Percentiles rank a stretch among this genome's conserved stretches.
Conservation (phyloP, 2,113 vertebrate genomes). For the Leuciscus idus region DNA sequence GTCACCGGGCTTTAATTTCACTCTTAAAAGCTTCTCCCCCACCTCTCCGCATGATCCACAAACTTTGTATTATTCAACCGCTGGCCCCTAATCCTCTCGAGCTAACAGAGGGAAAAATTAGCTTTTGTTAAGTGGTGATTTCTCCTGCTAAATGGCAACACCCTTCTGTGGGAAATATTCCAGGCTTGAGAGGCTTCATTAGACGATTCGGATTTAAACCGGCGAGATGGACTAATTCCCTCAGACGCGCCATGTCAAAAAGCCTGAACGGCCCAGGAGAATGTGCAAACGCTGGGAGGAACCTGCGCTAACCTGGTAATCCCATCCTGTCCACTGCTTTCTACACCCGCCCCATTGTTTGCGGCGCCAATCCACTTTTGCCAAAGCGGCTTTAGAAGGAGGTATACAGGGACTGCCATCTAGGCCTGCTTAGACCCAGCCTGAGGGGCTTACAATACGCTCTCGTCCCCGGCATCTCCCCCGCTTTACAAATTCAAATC, state of each 20-base stretch:
- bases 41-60: conserved; percentile 60
- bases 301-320: conserved; percentile 66
- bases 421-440: conserved; percentile 49
- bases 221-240: conserved; percentile 64
- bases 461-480: conserved; percentile 48
- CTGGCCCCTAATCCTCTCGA: conserved; percentile 73
- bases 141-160: conserved; percentile 71
- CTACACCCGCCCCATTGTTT: conserved; percentile 52
- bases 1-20: conserved; percentile 79
- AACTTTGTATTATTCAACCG: conserved; percentile 69
- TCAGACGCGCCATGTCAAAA: conserved; percentile 56
- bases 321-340: conserved; percentile 65
- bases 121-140: conserved; percentile 79
- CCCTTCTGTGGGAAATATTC: conserved; percentile 61
- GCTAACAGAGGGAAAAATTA: conserved; percentile 81
- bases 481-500: conserved; percentile 65
- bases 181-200: conserved; percentile 66
- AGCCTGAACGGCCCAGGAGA: conserved; percentile 45
- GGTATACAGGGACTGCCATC: conserved; percentile 45
- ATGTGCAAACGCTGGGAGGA: conserved; percentile 42
- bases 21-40: conserved; percentile 62
- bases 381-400: conserved; percentile 59
- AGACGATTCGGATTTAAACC: conserved; percentile 53
- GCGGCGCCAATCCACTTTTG: conserved; percentile 52
- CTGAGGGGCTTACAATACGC: conserved; percentile 53